Conservation (phyloP, 2,888 invertebrate species). For the Hermaeophaga mercurialis region DNA sequence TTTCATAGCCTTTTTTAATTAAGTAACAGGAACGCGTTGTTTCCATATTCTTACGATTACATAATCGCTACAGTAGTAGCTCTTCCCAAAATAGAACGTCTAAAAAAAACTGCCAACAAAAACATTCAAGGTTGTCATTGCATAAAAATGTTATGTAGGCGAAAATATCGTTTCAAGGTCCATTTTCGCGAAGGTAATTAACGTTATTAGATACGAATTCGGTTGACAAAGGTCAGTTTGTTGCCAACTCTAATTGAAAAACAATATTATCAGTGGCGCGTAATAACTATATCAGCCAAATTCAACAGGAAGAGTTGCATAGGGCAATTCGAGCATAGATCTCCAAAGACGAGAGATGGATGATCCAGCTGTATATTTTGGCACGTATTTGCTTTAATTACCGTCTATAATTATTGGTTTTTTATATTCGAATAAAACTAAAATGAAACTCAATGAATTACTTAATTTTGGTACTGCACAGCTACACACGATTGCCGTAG, state of each 20-base stretch:
- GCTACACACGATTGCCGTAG: too few species aligned
- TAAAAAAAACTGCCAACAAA: conserved; percentile 18
- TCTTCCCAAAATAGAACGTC: conserved; percentile 9
- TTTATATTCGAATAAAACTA: too few species aligned
- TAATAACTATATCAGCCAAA: too few species aligned
- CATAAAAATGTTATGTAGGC: conserved; percentile 14
- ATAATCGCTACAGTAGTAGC: conserved; percentile 5
- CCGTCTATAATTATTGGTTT: too few species aligned
- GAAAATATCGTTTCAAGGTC: conserved; percentile 21
- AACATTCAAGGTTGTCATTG: conserved; percentile 22
- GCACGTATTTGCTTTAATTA: too few species aligned
- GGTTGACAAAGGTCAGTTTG: conserved; percentile 25
- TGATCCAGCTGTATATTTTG: too few species aligned
- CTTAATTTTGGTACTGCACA: too few species aligned
- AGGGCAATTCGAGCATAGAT: too few species aligned
- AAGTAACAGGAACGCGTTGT: background rate
- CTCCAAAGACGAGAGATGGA: too few species aligned
- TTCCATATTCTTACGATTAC: background rate
- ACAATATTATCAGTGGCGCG: background rate
- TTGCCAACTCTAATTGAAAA: conserved; percentile 13
- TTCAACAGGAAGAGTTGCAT: too few species aligned
- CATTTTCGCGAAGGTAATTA: conserved; percentile 8
- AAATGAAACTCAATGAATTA: too few species aligned
- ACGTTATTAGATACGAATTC: conserved; percentile 16
- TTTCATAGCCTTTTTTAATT: too few species aligned